Evolutionary conservation across 2,888 invertebrate species (phyloP).

Genomic region (Cistogaster globosa): DNA sequence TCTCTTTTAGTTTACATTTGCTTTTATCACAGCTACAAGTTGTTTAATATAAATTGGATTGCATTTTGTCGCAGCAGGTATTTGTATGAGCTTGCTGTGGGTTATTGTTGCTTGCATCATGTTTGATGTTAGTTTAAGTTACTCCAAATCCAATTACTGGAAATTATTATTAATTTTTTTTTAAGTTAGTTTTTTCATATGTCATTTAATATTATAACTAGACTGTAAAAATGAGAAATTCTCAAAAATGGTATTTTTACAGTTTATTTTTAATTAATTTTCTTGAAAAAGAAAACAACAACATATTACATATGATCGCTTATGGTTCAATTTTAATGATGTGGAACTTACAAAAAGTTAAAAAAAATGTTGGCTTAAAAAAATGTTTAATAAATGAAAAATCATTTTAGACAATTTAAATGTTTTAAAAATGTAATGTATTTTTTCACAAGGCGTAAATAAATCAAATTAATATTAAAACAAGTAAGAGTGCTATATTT

Average conservation of each 20-base stretch:
- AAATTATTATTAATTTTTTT: background rate
- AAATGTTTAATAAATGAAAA: background rate
- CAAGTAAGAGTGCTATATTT: no score
- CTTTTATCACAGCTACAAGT: constrained; percentile 29
- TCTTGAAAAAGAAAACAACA: background rate
- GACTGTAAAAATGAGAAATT: constrained; percentile 36
- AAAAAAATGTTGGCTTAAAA: background rate
- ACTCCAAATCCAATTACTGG: background rate
- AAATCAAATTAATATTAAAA: no score
- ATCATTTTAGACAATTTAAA: no score
- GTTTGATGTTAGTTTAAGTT: background rate
- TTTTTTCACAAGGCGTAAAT: no score
- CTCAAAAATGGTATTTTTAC: background rate
- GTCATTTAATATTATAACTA: constrained; percentile 17
- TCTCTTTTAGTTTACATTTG: no score
- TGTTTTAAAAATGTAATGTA: no score
- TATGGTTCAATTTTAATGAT: background rate
- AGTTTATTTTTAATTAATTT: background rate
- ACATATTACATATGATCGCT: background rate
- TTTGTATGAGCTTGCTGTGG: constrained; percentile 30
- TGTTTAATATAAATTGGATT: background rate
- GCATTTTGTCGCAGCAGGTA: background rate
- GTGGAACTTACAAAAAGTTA: background rate
- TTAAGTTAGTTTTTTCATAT: constrained; percentile 2
- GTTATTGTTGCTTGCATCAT: constrained; percentile 43